Evolutionary conservation across 2,888 invertebrate species (phyloP), one percentile per base, ranked within the genome.

Genomic region (Vanessa cardui): DNA sequence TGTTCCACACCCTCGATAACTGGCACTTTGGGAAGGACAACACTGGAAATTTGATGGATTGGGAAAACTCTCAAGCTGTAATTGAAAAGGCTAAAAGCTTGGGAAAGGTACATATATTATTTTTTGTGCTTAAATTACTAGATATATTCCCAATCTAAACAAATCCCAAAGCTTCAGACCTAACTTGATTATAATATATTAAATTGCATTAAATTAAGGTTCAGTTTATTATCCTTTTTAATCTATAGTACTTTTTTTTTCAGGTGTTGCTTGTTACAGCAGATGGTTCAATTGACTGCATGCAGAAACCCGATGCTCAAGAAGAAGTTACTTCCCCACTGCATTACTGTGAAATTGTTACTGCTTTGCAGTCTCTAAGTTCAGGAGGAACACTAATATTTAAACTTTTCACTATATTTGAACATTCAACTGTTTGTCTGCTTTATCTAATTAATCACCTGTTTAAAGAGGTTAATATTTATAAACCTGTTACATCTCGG

Each of bases 201-300:
- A 9, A 21, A 20, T 16, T 16, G 26, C 2, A 52, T 15, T 31
- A 16, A 54, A 16, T 6, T n/a, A 16, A 15, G 15, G n/a, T 26
- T 12, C 16, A 1, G 21, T 6, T 2, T 12, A 2, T 2, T n/a
- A 9, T 54, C 9, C 6, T 9, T 16, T 52, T 46, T 21, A 26
- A 26, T 26, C 60, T 54, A 31, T 46, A 12, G 31, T 54, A 47
- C 2, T 58, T 33, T 44, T 61, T n/a, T 18, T 73, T 72, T 7
- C 61, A 96, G 94, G 94, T 95, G 3, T 80, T 94, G 70, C 83
- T 97, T 18, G 95, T 99, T 45, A 99, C 99, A 6, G 98, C 98
- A 0, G 99, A 99, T 93, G 99, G 99, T 1, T 98, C 98, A 77
- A 95, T 98, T 44, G 96, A 98, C 83, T 99, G 99, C 80, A 95